Evolutionary conservation across 2,113 vertebrate species (phyloP).

Genomic region (Osmerus eperlanus): DNA sequence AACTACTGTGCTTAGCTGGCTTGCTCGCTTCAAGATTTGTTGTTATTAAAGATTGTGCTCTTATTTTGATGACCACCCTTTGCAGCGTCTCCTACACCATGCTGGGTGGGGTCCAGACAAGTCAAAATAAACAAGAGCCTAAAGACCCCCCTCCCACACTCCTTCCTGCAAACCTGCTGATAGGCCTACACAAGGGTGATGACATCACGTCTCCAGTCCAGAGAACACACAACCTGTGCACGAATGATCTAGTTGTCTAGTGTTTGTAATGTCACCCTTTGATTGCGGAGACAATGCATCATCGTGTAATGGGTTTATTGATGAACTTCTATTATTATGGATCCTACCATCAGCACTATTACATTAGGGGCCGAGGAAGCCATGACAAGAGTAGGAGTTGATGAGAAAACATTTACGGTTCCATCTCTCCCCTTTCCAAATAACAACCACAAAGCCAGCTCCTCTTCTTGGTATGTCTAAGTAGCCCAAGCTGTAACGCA

Average conservation of each 20-base stretch:
- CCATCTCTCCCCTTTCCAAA: conserved; percentile 70
- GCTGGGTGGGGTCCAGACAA: conserved; percentile 70
- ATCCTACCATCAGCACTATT: conserved; percentile 5
- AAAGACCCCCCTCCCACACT: conserved; percentile 8
- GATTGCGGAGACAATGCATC: neutral
- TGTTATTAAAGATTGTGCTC: conserved; percentile 65
- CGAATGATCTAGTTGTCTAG: conserved; percentile 17
- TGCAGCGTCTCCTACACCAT: conserved; percentile 76
- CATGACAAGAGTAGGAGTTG: conserved; percentile 36
- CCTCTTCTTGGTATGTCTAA: conserved; percentile 63
- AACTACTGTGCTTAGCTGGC: conserved; percentile 60
- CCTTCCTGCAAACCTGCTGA: conserved; percentile 44
- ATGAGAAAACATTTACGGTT: conserved; percentile 56
- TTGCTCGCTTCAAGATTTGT: conserved; percentile 53
- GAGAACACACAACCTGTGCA: conserved; percentile 25
- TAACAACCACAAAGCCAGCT: conserved; percentile 55
- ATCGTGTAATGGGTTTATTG: neutral
- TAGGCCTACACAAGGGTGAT: conserved; percentile 49
- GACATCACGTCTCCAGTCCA: conserved; percentile 42
- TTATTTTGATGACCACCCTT: conserved; percentile 79
- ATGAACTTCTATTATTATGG: too few species aligned
- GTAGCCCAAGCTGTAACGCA: conserved; percentile 69
- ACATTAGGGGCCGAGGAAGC: conserved; percentile 34
- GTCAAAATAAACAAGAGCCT: conserved; percentile 57
- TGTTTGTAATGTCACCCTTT: neutral